Base-by-base conservation (phyloP, 23 tunicate species). In the Halocynthia roretzi region DNA sequence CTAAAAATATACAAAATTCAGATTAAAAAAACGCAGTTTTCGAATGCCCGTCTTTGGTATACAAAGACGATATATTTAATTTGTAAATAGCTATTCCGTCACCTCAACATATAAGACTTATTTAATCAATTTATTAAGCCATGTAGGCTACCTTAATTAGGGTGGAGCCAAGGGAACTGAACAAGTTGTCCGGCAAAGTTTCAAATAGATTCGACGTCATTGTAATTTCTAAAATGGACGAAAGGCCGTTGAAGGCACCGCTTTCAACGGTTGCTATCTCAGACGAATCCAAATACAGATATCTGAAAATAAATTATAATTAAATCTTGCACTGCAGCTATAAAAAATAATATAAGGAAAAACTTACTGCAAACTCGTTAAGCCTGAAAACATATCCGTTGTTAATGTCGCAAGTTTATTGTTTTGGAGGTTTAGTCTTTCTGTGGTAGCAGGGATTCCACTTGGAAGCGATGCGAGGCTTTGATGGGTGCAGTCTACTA, bases 161-260 rank as follows among this genome's bases (percentile, higher is more conserved):
- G 8, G 91, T 58, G 19, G 85, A 73, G 15, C 75, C 75, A 71
- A 85, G 6, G 15, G 91, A 57, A 57, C 56, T 66, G 58, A 89
- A 89, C 9, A 84, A 82, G 56, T 31, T 21, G 63, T 80, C 85
- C 6, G 88, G 88, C 50, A 89, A 71, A 7, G 85, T 23, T 17
- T 58, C 54, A 19, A 89, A 68, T 15, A 19, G 40, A 67, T 89
- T 89, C 50, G 82, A 61, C 8, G 70, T 20, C 23, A 89, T 50
- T 11, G 85, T 70, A 7, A 89, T 77, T 70, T 82, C 75, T 9
- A 68, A 70, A 15, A 89, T 68, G 11, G 96, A 53, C 6, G 85
- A 56, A 7, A 89, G 80, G 6, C 96, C 88, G 61, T 80, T 76
- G 75, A 89, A 89, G 6, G 96, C 96, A 19, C 88, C 96, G 19